Conservation (phyloP, 2,113 vertebrate species). For the Potamarius usumacintae region DNA sequence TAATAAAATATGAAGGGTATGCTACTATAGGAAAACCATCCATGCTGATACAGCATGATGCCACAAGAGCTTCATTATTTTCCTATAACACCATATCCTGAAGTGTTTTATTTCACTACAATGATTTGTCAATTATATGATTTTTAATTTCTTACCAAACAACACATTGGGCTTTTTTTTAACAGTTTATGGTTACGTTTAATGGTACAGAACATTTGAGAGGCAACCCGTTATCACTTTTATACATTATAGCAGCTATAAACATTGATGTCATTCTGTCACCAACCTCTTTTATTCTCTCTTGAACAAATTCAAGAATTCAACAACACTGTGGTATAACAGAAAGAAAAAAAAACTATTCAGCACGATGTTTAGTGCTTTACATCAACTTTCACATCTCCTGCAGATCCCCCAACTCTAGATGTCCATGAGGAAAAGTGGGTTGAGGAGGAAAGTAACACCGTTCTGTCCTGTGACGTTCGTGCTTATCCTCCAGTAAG, state of each 20-base stretch:
- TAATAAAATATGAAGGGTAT: neutral
- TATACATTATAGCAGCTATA: neutral
- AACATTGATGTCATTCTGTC: neutral
- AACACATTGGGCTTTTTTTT: neutral
- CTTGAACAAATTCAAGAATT: neutral
- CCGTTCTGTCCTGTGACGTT: conserved; percentile 64
- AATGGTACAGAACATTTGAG: neutral
- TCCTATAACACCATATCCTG: neutral
- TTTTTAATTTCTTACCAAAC: neutral
- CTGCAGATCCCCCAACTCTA: conserved; percentile 63
- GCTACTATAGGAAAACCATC: neutral
- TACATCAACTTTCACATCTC: neutral
- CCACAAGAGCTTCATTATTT: neutral
- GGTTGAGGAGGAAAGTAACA: conserved; percentile 54
- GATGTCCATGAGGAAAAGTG: conserved; percentile 56
- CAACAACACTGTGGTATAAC: neutral
- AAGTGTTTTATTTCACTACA: neutral
- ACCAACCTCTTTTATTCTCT: neutral
- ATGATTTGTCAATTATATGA: neutral
- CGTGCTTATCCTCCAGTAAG: conserved; percentile 66
- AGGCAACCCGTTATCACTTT: neutral
- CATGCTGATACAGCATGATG: neutral
- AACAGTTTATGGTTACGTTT: neutral
- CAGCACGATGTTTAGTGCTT: neutral
- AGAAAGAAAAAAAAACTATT: neutral